Evolutionary conservation across 2,797 vertebrate species (phyloP).

Genomic region (Sternarchorhynchus goeldii): DNA sequence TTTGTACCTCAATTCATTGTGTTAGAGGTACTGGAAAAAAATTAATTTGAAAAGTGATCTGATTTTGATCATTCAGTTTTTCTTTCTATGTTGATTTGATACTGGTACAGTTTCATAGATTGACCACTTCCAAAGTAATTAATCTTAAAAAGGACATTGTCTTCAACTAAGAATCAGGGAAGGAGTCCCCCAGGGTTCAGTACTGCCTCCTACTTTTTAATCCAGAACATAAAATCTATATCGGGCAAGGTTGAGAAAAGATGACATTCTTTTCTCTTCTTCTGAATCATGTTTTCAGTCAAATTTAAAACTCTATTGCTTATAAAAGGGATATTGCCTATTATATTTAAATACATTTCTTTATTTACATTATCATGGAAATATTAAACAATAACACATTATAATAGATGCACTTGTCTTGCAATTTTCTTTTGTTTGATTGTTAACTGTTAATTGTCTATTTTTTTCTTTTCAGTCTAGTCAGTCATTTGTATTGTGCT

Average conservation of each 20-base stretch:
- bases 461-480: too few species aligned
- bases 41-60: not conserved
- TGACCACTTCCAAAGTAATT: constrained; percentile 7
- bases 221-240: not conserved
- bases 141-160: not conserved
- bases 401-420: too few species aligned
- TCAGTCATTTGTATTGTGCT: too few species aligned
- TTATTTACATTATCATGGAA: too few species aligned
- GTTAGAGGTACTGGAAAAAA: constrained; percentile 30
- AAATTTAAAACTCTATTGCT: too few species aligned
- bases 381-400: not conserved
- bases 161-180: not conserved
- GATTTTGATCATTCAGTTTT: constrained; percentile 24
- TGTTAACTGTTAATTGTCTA: not conserved
- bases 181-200: not conserved
- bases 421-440: not conserved
- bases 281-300: too few species aligned
- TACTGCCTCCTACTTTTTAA: not conserved
- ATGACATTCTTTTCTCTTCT: not conserved
- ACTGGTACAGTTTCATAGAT: not conserved
- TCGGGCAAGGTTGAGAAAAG: not conserved
- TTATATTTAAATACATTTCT: too few species aligned
- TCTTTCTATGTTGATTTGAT: not conserved
- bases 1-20: constrained; percentile 50
- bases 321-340: too few species aligned